Percentiles rank a stretch among this genome's conserved stretches.
Evolutionary conservation across 2,888 invertebrate genomes (phyloP).

Genomic region (Euzophera pinguis): DNA sequence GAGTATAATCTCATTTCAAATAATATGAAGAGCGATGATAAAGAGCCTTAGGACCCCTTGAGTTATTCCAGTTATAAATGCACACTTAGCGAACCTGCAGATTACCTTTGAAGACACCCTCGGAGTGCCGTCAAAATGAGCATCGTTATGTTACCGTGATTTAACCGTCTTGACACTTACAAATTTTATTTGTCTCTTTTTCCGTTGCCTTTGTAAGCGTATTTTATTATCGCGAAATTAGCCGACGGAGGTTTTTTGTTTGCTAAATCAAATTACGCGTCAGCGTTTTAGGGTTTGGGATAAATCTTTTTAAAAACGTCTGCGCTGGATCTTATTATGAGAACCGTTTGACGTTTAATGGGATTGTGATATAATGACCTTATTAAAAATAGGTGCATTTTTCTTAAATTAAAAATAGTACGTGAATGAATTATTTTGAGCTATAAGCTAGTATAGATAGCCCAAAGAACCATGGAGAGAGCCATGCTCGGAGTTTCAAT

Average conservation of each 20-base stretch:
- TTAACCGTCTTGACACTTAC: constrained; percentile 73
- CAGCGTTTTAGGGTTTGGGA: constrained; percentile 40
- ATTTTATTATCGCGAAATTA: constrained; percentile 61
- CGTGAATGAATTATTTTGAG: no score
- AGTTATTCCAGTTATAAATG: constrained; percentile 28
- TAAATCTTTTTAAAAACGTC: constrained; percentile 36
- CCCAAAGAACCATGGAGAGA: no score
- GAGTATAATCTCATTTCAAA: neutral
- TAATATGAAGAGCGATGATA: constrained; percentile 1
- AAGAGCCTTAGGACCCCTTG: neutral
- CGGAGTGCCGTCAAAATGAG: constrained; percentile 53
- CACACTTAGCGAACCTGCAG: constrained; percentile 45
- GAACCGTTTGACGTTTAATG: constrained; percentile 8
- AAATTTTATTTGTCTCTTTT: constrained; percentile 63
- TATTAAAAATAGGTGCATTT: no score
- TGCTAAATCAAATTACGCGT: constrained; percentile 54
- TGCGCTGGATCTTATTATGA: constrained; percentile 26
- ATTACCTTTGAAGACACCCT: constrained; percentile 58
- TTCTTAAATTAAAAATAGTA: no score
- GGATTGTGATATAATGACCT: neutral
- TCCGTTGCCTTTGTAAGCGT: constrained; percentile 61
- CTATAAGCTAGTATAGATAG: no score
- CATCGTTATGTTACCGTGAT: constrained; percentile 63
- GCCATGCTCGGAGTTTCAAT: no score
- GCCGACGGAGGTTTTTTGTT: constrained; percentile 47